Evolutionary conservation across 2,113 vertebrate genomes (phyloP).

Genomic region (Xyliphius kryptos): DNA sequence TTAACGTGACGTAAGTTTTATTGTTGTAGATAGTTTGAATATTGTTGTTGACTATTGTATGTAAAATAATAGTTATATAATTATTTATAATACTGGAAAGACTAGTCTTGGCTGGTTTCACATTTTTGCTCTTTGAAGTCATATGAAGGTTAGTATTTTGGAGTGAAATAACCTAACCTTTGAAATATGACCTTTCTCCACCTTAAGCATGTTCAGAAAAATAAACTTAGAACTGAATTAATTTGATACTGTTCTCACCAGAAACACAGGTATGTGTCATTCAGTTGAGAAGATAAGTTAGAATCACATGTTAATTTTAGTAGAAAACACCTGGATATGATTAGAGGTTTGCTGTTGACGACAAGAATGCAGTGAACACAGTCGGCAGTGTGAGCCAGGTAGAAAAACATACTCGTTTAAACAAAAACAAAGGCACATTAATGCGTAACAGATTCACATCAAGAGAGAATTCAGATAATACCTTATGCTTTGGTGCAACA

Average conservation of each 20-base stretch:
- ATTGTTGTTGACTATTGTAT: no score
- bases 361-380: slow-evolving; percentile 48
- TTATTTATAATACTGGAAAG: neutral
- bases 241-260: slow-evolving; percentile 57
- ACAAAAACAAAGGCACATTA: slow-evolving; percentile 39
- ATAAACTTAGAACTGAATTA: slow-evolving; percentile 49
- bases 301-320: slow-evolving; percentile 72
- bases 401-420: slow-evolving; percentile 42
- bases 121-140: neutral
- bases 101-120: neutral
- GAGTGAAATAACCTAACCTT: slow-evolving; percentile 57
- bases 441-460: slow-evolving; percentile 40
- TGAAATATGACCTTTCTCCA: slow-evolving; percentile 41
- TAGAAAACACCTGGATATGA: slow-evolving; percentile 64
- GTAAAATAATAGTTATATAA: neutral
- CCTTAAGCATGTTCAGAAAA: slow-evolving; percentile 52
- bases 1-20: no score
- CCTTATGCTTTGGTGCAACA: slow-evolving; percentile 20
- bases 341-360: slow-evolving; percentile 58
- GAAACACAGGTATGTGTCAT: slow-evolving; percentile 63
- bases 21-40: no score
- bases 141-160: slow-evolving; percentile 52
- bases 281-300: slow-evolving; percentile 61
- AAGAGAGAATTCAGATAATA: slow-evolving; percentile 42
- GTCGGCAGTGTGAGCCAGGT: slow-evolving; percentile 21